Conservation (phyloP, 2,888 invertebrate species). For the Euproctis similis region DNA sequence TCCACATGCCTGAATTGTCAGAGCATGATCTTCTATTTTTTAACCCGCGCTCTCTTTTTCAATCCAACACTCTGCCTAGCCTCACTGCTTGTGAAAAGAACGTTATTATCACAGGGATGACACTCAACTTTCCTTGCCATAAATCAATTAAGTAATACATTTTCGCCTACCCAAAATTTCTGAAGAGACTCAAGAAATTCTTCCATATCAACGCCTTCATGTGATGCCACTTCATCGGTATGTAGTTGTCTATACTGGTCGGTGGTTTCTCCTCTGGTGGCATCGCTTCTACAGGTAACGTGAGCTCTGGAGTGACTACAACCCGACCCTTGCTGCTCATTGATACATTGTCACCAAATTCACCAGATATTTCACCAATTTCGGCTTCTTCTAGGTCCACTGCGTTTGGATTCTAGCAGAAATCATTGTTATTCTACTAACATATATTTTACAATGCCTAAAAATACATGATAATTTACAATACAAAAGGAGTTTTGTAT, state of each 20-base stretch:
- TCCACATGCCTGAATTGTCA: no score
- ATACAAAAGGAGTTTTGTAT: no score
- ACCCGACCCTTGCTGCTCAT: constrained; percentile 82
- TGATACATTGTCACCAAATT: constrained; percentile 90
- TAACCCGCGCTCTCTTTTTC: no score
- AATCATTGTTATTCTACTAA: no score
- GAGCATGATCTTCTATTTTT: no score
- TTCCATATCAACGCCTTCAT: constrained; percentile 92
- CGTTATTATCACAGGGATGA: no score
- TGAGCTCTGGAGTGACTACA: constrained; percentile 75
- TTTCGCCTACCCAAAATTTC: constrained; percentile 84
- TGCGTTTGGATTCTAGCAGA: constrained; percentile 74
- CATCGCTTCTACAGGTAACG: constrained; percentile 72
- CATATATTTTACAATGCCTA: no score
- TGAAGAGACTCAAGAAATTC: constrained; percentile 89
- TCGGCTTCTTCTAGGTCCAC: constrained; percentile 81
- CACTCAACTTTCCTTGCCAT: no score
- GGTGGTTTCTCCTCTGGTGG: constrained; percentile 81
- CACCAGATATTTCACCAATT: constrained; percentile 87
- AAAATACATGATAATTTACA: no score
- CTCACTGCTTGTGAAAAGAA: no score
- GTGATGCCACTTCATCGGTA: constrained; percentile 80
- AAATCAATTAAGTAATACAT: no score
- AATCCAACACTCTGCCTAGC: no score
- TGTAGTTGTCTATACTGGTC: constrained; percentile 73